Evolutionary conservation across 2,113 vertebrate species (phyloP).

Genomic region (Lates calcarifer): DNA sequence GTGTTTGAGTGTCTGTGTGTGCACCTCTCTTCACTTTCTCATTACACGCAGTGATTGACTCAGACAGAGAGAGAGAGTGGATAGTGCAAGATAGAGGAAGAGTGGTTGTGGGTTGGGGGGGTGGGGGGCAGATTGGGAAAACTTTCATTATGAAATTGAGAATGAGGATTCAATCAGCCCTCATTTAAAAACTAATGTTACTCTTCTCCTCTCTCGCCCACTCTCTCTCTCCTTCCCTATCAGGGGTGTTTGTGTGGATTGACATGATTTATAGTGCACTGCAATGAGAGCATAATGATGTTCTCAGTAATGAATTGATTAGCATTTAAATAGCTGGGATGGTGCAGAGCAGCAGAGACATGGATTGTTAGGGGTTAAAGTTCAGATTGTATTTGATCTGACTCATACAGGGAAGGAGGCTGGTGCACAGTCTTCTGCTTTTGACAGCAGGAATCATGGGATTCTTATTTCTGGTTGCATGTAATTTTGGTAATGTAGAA

Average conservation of each 20-base stretch:
- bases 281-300: slow-evolving; percentile 65
- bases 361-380: slow-evolving; percentile 21
- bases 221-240: slow-evolving; percentile 6
- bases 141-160: slow-evolving; percentile 70
- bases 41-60: slow-evolving; percentile 63
- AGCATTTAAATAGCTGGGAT: slow-evolving; percentile 72
- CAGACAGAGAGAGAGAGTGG: background rate
- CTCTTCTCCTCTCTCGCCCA: slow-evolving; percentile 6
- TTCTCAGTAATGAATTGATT: slow-evolving; percentile 73
- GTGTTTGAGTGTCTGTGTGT: background rate
- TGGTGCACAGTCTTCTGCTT: background rate
- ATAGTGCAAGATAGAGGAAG: background rate
- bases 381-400: slow-evolving; percentile 23
- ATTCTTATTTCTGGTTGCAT: background rate
- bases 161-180: slow-evolving; percentile 67
- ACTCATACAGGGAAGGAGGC: background rate
- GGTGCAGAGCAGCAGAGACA: background rate
- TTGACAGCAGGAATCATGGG: background rate
- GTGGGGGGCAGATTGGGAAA: slow-evolving; percentile 30
- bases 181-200: slow-evolving; percentile 67
- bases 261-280: slow-evolving; percentile 61
- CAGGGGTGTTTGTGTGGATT: slow-evolving; percentile 49
- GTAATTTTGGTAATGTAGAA: background rate
- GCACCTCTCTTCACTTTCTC: slow-evolving; percentile 33
- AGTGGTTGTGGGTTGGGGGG: background rate